These are phyloP conservation scores for Eulimnadia texana DNA, from an alignment of 1,140 invertebrate genomes.

Conservation along the genomic window DNA sequence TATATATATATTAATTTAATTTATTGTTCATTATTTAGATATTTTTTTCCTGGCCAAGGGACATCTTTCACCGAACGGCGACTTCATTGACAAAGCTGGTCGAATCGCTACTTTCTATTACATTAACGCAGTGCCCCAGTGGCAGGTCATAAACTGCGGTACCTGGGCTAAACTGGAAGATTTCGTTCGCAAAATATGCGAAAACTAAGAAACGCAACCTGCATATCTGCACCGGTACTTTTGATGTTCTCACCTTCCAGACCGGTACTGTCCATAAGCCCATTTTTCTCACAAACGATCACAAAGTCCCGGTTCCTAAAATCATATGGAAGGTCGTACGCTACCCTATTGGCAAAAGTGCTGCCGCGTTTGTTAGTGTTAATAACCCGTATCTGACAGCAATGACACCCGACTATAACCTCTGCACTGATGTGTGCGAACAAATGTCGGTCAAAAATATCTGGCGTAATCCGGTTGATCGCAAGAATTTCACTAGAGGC, in stretches of 20 bases:
- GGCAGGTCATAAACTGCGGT: constrained; percentile 23
- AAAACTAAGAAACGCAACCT: background rate
- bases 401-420: constrained; percentile 25
- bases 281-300: background rate
- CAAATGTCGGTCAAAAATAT: constrained; percentile 25
- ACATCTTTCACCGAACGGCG: constrained; percentile 23
- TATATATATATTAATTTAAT: background rate
- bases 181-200: constrained; percentile 6
- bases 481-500: constrained; percentile 36
- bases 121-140: constrained; percentile 23
- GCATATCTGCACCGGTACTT: constrained; percentile 3
- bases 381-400: constrained; percentile 26
- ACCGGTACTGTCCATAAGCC: background rate
- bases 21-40: background rate
- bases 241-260: background rate
- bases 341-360: background rate
- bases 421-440: constrained; percentile 34
- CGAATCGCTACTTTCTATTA: constrained; percentile 24
- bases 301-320: constrained; percentile 2
- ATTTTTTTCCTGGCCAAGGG: constrained; percentile 21
- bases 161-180: constrained; percentile 21
- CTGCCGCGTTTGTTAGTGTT: constrained; percentile 9
- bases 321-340: constrained; percentile 12
- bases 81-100: constrained; percentile 20
- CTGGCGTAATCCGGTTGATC: constrained; percentile 37